Conservation (phyloP, 2,888 invertebrate species). For the Lampropteryx suffumata region DNA sequence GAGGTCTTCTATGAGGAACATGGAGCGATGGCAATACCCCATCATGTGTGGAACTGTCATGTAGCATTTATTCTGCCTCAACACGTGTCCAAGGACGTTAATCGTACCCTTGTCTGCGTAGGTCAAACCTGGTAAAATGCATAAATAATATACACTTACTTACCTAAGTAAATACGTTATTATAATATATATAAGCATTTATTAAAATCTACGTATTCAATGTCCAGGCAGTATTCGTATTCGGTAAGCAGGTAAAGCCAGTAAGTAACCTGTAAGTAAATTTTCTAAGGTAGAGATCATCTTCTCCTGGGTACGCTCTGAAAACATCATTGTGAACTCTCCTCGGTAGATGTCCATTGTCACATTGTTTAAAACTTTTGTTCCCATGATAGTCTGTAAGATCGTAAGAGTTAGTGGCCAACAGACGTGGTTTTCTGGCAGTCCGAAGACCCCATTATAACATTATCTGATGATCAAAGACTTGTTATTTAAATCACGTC, state of each 20-base stretch:
- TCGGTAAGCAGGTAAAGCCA: too few species aligned
- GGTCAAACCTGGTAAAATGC: constrained; percentile 51
- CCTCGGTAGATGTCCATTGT: constrained; percentile 68
- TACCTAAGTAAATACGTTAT: too few species aligned
- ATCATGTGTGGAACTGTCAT: constrained; percentile 57
- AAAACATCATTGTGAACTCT: constrained; percentile 59
- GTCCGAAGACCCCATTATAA: too few species aligned
- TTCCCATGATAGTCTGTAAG: constrained; percentile 59
- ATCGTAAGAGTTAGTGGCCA: too few species aligned
- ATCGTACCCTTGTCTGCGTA: constrained; percentile 58
- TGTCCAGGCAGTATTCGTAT: too few species aligned
- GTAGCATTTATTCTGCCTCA: constrained; percentile 35
- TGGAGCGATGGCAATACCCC: constrained; percentile 62
- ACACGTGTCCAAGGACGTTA: constrained; percentile 52
- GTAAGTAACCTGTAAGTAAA: constrained; percentile 52
- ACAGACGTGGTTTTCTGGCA: too few species aligned
- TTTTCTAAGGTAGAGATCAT: constrained; percentile 56
- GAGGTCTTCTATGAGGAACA: constrained; percentile 57
- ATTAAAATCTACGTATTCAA: too few species aligned
- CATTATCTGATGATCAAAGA: too few species aligned
- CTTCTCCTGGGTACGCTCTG: constrained; percentile 52
- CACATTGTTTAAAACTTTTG: constrained; percentile 47
- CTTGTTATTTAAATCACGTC: too few species aligned
- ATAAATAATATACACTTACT: too few species aligned
- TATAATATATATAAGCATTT: too few species aligned